These are phyloP conservation scores for Scaptomyza montana DNA, from an alignment of 1,140 invertebrate species.

Conservation along the genomic window DNA sequence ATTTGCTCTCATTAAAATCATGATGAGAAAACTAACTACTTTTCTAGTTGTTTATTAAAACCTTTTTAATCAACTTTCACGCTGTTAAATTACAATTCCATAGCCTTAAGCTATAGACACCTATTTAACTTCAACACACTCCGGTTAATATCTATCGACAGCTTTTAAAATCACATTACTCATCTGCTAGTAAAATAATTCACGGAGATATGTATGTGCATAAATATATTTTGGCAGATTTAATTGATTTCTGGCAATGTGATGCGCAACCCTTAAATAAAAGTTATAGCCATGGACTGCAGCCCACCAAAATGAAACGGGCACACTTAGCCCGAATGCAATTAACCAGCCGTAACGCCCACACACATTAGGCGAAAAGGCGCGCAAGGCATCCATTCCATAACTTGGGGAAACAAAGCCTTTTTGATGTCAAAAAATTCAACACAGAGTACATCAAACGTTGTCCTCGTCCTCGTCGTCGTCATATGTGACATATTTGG, in stretches of 20 bases:
- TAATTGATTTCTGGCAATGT: slow-evolving; percentile 61
- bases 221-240: slow-evolving; percentile 25
- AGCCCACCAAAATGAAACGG: neutral
- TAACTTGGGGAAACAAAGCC: slow-evolving; percentile 33
- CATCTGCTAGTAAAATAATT: neutral
- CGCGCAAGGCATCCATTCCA: slow-evolving; percentile 37
- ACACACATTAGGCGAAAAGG: slow-evolving; percentile 61
- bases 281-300: slow-evolving; percentile 41
- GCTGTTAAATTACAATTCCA: neutral
- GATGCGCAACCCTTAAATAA: slow-evolving; percentile 54
- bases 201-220: neutral
- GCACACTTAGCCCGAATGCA: slow-evolving; percentile 58
- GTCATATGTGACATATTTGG: slow-evolving; percentile 76
- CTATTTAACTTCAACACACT: neutral
- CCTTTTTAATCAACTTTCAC: neutral
- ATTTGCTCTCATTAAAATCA: no score
- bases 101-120: neutral
- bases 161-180: slow-evolving; percentile 2
- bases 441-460: slow-evolving; percentile 65
- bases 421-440: slow-evolving; percentile 71
- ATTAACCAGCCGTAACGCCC: slow-evolving; percentile 77
- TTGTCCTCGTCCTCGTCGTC: slow-evolving; percentile 24
- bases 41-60: neutral
- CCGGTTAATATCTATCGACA: neutral
- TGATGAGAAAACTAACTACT: no score